Evolutionary conservation across 2,888 invertebrate species (phyloP), one percentile per base, ranked within the genome.

Genomic region (Paralinhomoeus sp.): DNA sequence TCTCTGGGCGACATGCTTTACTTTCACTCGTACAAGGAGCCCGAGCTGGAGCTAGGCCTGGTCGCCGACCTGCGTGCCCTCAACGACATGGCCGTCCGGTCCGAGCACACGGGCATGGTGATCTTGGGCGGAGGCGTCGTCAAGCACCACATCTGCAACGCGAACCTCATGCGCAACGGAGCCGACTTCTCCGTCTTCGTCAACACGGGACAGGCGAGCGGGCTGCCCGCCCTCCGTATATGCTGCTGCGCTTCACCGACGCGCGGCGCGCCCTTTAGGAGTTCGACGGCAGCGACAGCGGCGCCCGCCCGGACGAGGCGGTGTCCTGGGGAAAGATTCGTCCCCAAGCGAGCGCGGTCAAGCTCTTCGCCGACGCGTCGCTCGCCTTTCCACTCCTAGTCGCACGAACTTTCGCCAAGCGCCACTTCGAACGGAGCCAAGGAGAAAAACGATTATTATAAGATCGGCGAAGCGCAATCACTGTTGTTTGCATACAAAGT

Each of bases 131-230:
- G 91, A 1, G 91, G 91, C 12, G 69, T 97, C 0, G 72, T 93
- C n/a, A 99, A 99, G 66, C 97, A 99, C 67, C 97, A 99, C 62
- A 89, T 93, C 54, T 89, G 85, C 66, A 99, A 99, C 71, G 91
- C 97, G 1, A 99, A 99, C 71, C 71, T 97, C 45, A 97, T 97
- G 97, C 73, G 93, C 53, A 93, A 97, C 64, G 97, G 97, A 18
- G 85, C 91, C 1, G 87, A 97, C 64, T 93, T 72, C 67, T 73
- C 85, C 0, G 87, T 99, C 1, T 97, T 80, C 64, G 68, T 99
- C 15, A 97, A 99, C 64, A 93, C 97, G 9, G 61, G 58, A 33
- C 57, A 57, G 51, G 56, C 48, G 15, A n/a, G 17, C 31, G 42
- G 18, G 3, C 24, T 43, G n/a, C n/a, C n/a, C n/a, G n/a, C n/a